A percentile compares a stretch with the other conserved stretches of the same genome.
phyloP scores from a whole-genome alignment of 2,888 invertebrate species.

The Macrostomum cliftonense region DNA sequence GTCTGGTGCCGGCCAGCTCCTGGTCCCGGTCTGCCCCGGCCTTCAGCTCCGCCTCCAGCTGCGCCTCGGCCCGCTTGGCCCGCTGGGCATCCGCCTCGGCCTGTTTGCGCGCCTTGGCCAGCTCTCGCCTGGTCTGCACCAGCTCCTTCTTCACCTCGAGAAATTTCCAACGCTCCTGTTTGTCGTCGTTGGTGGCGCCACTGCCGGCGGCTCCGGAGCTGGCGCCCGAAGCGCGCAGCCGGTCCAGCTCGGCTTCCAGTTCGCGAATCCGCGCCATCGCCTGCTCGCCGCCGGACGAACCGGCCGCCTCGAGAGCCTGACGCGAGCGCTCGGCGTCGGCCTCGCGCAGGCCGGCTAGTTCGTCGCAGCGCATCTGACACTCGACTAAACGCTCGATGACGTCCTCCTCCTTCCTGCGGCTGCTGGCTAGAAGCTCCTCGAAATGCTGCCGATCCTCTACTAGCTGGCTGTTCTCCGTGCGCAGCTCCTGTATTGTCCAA shows the following conservation, averaged over 20 bases:
- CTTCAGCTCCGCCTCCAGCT: not conserved
- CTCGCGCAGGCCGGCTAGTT: not conserved
- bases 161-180: slow-evolving; percentile 9
- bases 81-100: slow-evolving; percentile 1
- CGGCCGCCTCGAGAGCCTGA: too few relatives aligned
- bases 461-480: slow-evolving; percentile 5
- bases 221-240: not conserved
- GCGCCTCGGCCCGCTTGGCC: slow-evolving; percentile 1
- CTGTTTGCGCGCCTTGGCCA: slow-evolving; percentile 3
- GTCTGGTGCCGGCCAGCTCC: not conserved
- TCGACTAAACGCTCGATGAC: slow-evolving; percentile 8
- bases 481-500: slow-evolving; percentile 5
- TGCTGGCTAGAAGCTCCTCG: slow-evolving; percentile 6
- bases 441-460: slow-evolving; percentile 8
- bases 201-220: not conserved
- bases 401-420: slow-evolving; percentile 8
- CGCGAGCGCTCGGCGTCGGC: too few relatives aligned
- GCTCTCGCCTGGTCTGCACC: slow-evolving; percentile 5
- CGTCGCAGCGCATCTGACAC: slow-evolving; percentile 8
- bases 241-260: too few relatives aligned
- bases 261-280: too few relatives aligned
- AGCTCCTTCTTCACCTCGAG: slow-evolving; percentile 8
- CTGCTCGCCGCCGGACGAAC: too few relatives aligned
- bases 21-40: slow-evolving; percentile 2
- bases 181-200: slow-evolving; percentile 1